Evolutionary conservation across 2,797 vertebrate species (phyloP).

Genomic region (Phyllotis vaccarum): DNA sequence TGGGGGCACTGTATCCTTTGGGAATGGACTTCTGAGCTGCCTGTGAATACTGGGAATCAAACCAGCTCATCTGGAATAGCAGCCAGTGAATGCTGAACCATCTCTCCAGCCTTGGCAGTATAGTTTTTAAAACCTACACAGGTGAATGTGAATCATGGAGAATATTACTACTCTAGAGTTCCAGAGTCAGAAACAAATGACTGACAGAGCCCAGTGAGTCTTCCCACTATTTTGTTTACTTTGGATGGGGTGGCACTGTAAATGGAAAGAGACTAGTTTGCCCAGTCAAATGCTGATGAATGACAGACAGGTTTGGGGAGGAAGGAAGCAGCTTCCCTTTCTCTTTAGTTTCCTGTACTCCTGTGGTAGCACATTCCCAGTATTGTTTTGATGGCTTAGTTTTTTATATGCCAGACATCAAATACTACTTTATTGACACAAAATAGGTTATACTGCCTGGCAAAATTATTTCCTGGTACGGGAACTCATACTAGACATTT

Average conservation of each 20-base stretch:
- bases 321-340: not conserved
- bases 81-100: not conserved
- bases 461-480: slow-evolving; percentile 28
- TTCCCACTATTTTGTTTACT: not conserved
- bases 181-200: slow-evolving; percentile 22
- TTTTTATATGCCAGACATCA: not conserved
- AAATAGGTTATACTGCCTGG: not conserved
- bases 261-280: not conserved
- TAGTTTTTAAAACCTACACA: not conserved
- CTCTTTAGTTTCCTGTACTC: not conserved
- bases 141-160: slow-evolving; percentile 20
- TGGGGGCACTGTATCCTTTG: not conserved
- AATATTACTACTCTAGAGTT: not conserved
- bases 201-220: not conserved
- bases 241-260: not conserved
- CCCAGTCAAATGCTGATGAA: not conserved
- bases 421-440: not conserved
- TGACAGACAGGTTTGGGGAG: not conserved
- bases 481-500: slow-evolving; percentile 13
- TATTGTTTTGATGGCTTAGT: not conserved
- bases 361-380: not conserved
- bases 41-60: not conserved
- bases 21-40: not conserved
- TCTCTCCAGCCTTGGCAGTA: not conserved
- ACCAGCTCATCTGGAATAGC: not conserved